Conservation (phyloP, 1,140 invertebrate species). For the Drosophila truncata region DNA sequence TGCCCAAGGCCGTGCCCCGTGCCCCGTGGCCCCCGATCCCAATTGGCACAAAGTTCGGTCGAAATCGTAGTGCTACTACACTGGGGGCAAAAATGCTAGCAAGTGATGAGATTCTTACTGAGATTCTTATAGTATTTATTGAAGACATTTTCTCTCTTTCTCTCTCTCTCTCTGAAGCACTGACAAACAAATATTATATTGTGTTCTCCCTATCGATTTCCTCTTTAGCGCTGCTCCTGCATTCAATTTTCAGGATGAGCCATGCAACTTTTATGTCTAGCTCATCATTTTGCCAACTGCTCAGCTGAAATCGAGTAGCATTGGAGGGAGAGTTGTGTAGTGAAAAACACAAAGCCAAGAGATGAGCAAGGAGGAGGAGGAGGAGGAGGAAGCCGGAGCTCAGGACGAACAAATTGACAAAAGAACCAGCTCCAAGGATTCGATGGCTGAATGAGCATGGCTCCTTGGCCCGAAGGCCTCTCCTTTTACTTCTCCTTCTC, state of each 20-base stretch:
- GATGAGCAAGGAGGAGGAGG: slow-evolving; percentile 1
- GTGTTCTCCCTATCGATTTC: slow-evolving; percentile 52
- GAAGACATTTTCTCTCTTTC: background rate
- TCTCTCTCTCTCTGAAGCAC: slow-evolving; percentile 14
- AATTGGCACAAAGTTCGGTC: slow-evolving; percentile 8
- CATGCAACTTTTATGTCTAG: slow-evolving; percentile 64
- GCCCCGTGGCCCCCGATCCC: background rate
- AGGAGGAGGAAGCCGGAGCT: slow-evolving; percentile 14
- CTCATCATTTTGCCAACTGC: slow-evolving; percentile 59
- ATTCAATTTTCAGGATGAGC: slow-evolving; percentile 59
- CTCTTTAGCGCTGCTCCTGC: slow-evolving; percentile 33
- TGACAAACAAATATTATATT: slow-evolving; percentile 59
- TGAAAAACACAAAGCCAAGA: slow-evolving; percentile 11
- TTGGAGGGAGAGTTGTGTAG: background rate
- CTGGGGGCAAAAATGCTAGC: background rate
- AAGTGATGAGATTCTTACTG: too few relatives aligned
- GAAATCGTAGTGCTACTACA: background rate
- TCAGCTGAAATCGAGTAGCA: background rate
- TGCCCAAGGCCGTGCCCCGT: slow-evolving; percentile 14
- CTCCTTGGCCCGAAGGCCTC: background rate
- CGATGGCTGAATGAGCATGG: slow-evolving; percentile 29
- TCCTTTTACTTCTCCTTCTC: background rate
- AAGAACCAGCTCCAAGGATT: slow-evolving; percentile 46
- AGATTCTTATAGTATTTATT: too few relatives aligned
- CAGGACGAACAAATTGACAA: slow-evolving; percentile 37